Evolutionary conservation across 2,113 vertebrate genomes (phyloP).

Genomic region (Daphoenositta chrysoptera): DNA sequence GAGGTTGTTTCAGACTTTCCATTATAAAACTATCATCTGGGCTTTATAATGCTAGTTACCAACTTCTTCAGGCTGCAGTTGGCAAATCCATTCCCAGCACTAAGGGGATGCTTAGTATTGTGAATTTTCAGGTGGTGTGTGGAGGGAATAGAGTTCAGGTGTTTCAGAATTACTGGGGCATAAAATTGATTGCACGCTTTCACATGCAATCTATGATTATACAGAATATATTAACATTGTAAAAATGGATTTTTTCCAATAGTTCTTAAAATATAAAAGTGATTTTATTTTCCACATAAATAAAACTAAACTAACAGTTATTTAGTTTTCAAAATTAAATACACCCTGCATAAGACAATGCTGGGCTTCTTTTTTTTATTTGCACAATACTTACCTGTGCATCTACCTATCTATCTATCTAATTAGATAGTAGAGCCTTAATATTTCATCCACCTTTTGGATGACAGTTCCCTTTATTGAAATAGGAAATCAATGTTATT

Average conservation of each 20-base stretch:
- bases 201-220: not conserved
- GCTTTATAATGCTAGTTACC: not conserved
- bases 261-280: not conserved
- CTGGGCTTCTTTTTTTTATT: not conserved
- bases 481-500: conserved; percentile 42
- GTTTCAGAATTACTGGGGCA: not conserved
- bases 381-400: not conserved
- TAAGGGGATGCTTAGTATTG: not conserved
- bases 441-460: conserved; percentile 1
- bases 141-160: not conserved
- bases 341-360: not conserved
- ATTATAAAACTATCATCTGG: not conserved
- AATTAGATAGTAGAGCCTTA: not conserved
- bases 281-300: not conserved
- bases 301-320: not conserved
- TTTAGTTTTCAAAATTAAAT: conserved; percentile 7
- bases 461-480: conserved; percentile 3
- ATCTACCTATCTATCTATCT: not conserved
- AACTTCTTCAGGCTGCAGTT: not conserved
- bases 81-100: not conserved
- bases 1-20: conserved; percentile 26
- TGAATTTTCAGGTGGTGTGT: not conserved
- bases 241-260: not conserved
- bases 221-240: not conserved
- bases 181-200: not conserved